Evolutionary conservation across 2,888 invertebrate genomes (phyloP), one percentile per base, ranked within the genome.

Genomic region (Baronia brevicornis): DNA sequence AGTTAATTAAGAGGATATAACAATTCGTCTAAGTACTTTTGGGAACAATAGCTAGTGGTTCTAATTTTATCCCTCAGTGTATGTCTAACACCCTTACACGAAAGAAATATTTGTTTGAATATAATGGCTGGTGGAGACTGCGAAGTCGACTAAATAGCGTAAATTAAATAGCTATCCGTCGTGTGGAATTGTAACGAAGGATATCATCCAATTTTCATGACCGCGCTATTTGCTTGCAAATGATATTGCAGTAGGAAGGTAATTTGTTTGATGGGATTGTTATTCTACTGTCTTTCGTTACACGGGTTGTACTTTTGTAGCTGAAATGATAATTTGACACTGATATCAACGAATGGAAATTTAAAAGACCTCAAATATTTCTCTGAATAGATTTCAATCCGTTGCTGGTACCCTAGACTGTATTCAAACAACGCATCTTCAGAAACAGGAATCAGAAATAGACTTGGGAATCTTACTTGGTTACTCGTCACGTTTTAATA

Each of bases 201-300:
- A 60, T 54, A 39, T 46, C 51, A 46, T 54, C 57, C 57, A 65
- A 67, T 66, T 64, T 60, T 55, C 48, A 45, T 55, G 51, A 59
- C 57, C 57, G 47, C 60, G 42, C 60, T 22, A 62, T 64, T 67
- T 64, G 57, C 59, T 69, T 63, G 55, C 60, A 62, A 68, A 67
- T 67, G 62, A 64, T 62, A 63, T 52, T 51, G 45, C 45, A 43
- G 20, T 30, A 28, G 18, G 13, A 28, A 14, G 5, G 54, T 53
- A 48, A 62, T 64, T 61, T 58, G 51, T 63, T 55, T 51, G 49
- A 44, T 38, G 43, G 45, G 56, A 58, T n/a, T n/a, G n/a, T n/a
- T n/a, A n/a, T n/a, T n/a, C n/a, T n/a, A 42, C 46, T 52, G 36
- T 52, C 44, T 44, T 48, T 48, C 41, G 18, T 2, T 13, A 18